These are phyloP conservation scores for Vireo altiloquus DNA, from an alignment of 2,113 vertebrate genomes.

Conservation along the genomic window DNA sequence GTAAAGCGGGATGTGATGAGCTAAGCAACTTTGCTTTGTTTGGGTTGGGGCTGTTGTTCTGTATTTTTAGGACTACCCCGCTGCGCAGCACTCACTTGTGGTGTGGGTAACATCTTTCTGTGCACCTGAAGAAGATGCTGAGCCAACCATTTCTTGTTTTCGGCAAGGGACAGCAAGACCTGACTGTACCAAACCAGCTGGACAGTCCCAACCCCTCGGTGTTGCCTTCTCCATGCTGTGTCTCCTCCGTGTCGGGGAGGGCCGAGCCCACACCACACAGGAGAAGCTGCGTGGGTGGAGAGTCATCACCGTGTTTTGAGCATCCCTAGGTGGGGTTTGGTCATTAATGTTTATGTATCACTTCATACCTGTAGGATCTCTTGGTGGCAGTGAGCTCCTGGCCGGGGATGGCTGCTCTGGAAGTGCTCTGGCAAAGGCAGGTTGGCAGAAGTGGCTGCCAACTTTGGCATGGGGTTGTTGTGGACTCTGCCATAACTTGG, in stretches of 20 bases:
- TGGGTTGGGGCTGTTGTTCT: neutral
- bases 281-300: constrained; percentile 16
- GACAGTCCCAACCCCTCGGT: neutral
- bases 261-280: neutral
- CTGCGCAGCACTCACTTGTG: neutral
- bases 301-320: neutral
- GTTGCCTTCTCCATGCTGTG: neutral
- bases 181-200: neutral
- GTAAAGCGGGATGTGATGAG: constrained; percentile 22
- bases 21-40: constrained; percentile 28
- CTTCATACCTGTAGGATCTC: neutral
- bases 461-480: neutral
- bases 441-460: neutral
- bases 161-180: neutral
- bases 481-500: neutral
- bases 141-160: neutral
- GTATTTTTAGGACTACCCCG: neutral
- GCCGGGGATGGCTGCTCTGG: neutral
- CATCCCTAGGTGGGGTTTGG: constrained; percentile 14
- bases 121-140: neutral
- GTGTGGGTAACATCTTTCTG: neutral
- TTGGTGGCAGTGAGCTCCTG: neutral
- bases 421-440: neutral
- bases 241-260: neutral
- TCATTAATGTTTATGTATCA: neutral